Percentiles rank a stretch among this genome's conserved stretches.
Conservation (phyloP, 2,797 vertebrate genomes). For the Gymnopithys bicolor region DNA sequence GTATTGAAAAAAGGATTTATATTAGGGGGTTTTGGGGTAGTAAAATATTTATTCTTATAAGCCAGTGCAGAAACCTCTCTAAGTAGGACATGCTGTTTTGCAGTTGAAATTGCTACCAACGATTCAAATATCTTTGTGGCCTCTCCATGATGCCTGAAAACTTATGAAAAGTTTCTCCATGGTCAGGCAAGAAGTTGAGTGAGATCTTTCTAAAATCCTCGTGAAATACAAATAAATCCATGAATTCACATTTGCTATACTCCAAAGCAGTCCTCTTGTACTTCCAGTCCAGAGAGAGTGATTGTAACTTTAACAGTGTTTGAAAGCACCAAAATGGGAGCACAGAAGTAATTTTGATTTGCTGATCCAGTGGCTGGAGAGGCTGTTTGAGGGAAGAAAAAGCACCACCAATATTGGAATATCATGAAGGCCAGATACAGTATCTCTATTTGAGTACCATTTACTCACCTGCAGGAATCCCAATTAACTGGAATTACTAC, state of each 20-base stretch:
- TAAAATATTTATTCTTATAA: neutral
- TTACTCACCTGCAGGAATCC: constrained; percentile 76
- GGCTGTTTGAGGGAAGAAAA: constrained; percentile 47
- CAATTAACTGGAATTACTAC: constrained; percentile 77
- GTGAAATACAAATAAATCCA: neutral
- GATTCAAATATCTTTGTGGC: neutral
- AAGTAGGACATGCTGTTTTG: neutral
- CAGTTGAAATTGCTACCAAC: neutral
- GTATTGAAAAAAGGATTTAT: neutral
- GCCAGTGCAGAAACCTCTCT: neutral
- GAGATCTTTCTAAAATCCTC: neutral
- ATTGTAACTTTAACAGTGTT: constrained; percentile 21
- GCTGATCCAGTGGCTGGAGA: neutral
- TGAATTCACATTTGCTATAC: neutral
- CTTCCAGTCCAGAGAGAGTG: neutral
- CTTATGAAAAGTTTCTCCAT: neutral
- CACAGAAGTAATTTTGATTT: constrained; percentile 19
- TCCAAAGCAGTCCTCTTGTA: neutral
- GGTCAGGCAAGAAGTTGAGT: neutral
- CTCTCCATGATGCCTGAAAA: neutral
- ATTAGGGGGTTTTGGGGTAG: fast-evolving
- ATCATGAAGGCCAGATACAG: constrained; percentile 63
- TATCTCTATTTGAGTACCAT: constrained; percentile 72
- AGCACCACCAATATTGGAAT: constrained; percentile 35
- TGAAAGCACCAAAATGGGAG: constrained; percentile 20